Evolutionary conservation across 2,888 invertebrate genomes (phyloP).

Genomic region (Hirtodrosophila duncani): DNA sequence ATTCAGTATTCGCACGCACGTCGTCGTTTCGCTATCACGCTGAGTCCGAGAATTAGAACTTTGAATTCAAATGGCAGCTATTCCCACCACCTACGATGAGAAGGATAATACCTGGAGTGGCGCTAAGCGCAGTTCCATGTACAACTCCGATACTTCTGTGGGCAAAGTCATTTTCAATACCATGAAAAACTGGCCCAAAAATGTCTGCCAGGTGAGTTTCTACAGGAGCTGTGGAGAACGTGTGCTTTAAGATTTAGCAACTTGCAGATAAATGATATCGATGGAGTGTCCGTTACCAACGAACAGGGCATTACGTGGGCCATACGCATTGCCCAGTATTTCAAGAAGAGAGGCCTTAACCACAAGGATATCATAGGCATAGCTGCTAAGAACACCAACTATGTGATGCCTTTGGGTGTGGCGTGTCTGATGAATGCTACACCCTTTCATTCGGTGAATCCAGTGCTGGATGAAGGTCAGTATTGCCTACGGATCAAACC

Average conservation of each 20-base stretch:
- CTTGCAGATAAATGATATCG: constrained; percentile 42
- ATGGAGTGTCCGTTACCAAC: constrained; percentile 35
- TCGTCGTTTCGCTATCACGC: constrained; percentile 1
- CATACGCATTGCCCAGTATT: constrained; percentile 45
- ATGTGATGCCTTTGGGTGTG: constrained; percentile 51
- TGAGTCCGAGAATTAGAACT: too few relatives aligned
- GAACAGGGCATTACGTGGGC: constrained; percentile 37
- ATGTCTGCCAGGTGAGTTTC: constrained; percentile 36
- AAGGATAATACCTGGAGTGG: constrained; percentile 32
- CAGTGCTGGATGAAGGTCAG: constrained; percentile 43
- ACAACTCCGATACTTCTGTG: constrained; percentile 21
- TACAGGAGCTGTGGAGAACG: not conserved
- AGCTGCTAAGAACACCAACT: constrained; percentile 50
- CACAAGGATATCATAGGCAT: constrained; percentile 60
- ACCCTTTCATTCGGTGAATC: constrained; percentile 58
- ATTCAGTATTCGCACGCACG: constrained; percentile 58
- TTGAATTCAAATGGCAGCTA: not conserved
- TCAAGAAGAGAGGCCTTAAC: constrained; percentile 35
- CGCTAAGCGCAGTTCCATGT: constrained; percentile 4
- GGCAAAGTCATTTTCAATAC: constrained; percentile 30
- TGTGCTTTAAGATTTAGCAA: too few relatives aligned
- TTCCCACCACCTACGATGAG: constrained; percentile 3
- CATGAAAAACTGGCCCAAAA: constrained; percentile 38
- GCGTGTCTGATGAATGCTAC: constrained; percentile 51
- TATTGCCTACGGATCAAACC: not conserved